phyloP scores from a whole-genome alignment of 2,113 vertebrate species.

The Etia nguti region DNA sequence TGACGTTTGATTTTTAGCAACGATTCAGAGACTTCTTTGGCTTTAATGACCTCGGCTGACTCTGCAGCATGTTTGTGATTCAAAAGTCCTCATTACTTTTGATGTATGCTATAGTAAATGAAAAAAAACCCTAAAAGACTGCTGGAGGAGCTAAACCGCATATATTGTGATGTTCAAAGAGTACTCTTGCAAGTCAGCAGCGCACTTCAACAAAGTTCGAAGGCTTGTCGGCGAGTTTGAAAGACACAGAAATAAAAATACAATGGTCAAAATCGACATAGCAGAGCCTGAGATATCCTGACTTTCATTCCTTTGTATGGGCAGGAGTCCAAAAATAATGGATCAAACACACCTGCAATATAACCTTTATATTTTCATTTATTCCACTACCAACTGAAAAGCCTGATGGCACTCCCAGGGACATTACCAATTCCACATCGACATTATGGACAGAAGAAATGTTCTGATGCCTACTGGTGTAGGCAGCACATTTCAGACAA shows the following conservation, averaged over 20 bases:
- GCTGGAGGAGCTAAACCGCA: neutral
- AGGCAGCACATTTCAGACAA: neutral
- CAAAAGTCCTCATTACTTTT: neutral
- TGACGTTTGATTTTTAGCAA: neutral
- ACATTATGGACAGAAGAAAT: neutral
- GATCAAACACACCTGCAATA: neutral
- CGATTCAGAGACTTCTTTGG: neutral
- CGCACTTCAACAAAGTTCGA: neutral
- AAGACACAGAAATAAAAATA: neutral
- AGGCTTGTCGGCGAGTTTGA: neutral
- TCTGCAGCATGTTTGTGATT: neutral
- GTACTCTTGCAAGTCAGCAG: neutral
- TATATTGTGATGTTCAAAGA: neutral
- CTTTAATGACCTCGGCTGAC: neutral
- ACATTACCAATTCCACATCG: neutral
- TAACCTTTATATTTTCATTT: neutral
- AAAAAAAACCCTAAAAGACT: neutral
- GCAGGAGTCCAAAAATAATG: neutral
- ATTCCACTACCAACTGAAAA: neutral
- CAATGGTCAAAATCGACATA: neutral
- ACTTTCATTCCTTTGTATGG: neutral
- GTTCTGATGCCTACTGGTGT: neutral
- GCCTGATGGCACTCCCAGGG: neutral
- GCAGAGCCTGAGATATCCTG: neutral
- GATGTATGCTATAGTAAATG: neutral